Evolutionary conservation across 2,888 invertebrate species (phyloP).

Genomic region (Sceliomorpha sp.): DNA sequence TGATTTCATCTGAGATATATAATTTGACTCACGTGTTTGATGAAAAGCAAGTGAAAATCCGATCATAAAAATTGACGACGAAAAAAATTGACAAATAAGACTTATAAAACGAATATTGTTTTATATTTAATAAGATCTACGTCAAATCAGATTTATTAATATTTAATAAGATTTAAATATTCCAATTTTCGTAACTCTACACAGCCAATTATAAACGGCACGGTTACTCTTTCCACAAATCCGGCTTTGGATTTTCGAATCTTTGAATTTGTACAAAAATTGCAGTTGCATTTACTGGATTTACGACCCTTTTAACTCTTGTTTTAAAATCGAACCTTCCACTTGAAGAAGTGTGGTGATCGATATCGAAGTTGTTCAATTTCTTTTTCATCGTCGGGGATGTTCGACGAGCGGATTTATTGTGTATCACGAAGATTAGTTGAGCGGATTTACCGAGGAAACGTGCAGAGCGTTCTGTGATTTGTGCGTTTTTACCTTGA

Average conservation of each 20-base stretch:
- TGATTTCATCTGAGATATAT: conserved; percentile 23
- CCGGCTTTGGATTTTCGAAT: too few relatives aligned
- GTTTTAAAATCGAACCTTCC: conserved; percentile 8
- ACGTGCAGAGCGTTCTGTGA: conserved; percentile 10
- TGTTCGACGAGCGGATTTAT: conserved; percentile 22
- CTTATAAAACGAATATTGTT: too few relatives aligned
- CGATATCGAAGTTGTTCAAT: conserved; percentile 22
- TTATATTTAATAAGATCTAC: too few relatives aligned
- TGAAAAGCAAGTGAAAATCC: conserved; percentile 26
- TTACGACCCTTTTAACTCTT: conserved; percentile 13
- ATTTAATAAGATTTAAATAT: too few relatives aligned
- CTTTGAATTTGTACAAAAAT: too few relatives aligned
- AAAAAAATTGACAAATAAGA: too few relatives aligned
- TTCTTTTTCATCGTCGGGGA: conserved; percentile 23
- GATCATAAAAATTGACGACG: too few relatives aligned
- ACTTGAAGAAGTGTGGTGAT: neutral
- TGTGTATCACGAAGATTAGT: conserved; percentile 30
- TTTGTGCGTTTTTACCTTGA: conserved; percentile 19
- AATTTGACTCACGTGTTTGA: conserved; percentile 21
- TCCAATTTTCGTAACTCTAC: too few relatives aligned
- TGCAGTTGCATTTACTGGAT: neutral
- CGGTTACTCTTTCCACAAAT: too few relatives aligned
- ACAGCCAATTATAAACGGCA: too few relatives aligned
- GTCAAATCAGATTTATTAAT: too few relatives aligned
- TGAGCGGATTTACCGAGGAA: conserved; percentile 15